phyloP scores from a whole-genome alignment of 53 echinoderm and acorn worm genomes.

The Echinarachnius parma region DNA sequence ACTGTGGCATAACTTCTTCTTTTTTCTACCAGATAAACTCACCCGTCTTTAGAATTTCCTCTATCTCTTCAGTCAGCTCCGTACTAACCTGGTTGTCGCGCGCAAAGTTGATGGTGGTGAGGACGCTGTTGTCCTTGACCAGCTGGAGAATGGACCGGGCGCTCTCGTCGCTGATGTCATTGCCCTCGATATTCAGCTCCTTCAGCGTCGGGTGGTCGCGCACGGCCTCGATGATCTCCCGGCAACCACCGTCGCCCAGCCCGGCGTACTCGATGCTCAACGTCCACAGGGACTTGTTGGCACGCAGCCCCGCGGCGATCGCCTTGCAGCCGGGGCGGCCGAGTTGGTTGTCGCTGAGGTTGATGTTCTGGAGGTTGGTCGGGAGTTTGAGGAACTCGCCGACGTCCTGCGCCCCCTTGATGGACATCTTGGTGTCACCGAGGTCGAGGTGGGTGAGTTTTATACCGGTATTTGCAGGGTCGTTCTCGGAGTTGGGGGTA shows the following conservation, averaged over 20 bases:
- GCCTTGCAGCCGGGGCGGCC: conserved; percentile 68
- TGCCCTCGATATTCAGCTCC: conserved; percentile 81
- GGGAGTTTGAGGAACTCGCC: conserved; percentile 59
- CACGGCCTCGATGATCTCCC: conserved; percentile 64
- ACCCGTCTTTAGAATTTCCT: conserved; percentile 76
- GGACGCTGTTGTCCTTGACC: conserved; percentile 79
- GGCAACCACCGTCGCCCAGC: conserved; percentile 69
- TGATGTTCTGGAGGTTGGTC: conserved; percentile 58
- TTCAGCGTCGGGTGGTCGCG: conserved; percentile 59
- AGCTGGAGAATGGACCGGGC: conserved; percentile 71
- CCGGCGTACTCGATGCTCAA: conserved; percentile 66
- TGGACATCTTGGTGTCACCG: conserved; percentile 68
- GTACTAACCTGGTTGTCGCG: conserved; percentile 60
- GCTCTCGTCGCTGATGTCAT: conserved; percentile 65
- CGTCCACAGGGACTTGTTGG: conserved; percentile 59
- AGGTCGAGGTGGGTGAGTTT: conserved; percentile 69
- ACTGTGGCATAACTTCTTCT: too few relatives aligned
- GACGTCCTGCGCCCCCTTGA: conserved; percentile 56
- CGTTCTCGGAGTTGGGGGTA: conserved; percentile 14
- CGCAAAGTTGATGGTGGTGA: conserved; percentile 57
- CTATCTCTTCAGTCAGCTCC: conserved; percentile 59
- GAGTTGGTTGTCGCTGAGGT: conserved; percentile 74
- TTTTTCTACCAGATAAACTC: conserved; percentile 31
- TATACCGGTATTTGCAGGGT: conserved; percentile 29
- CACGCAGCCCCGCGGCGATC: conserved; percentile 57